Conservation (phyloP, 2,113 vertebrate species). For the Pteruthius melanotis region DNA sequence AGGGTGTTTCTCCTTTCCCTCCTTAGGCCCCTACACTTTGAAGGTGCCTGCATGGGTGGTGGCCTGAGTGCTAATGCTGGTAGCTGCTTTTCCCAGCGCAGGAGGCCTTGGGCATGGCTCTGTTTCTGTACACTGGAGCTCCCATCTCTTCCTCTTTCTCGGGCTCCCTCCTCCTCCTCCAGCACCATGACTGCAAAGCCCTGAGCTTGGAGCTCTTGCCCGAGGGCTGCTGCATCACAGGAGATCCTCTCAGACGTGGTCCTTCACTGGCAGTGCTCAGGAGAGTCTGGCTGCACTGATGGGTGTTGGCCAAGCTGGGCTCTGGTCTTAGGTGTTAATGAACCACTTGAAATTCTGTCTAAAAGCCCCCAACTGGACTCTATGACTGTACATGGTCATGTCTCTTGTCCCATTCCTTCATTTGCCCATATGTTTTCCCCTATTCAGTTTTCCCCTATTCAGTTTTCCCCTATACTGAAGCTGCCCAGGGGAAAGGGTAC, state of each 20-base stretch:
- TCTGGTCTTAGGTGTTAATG: neutral
- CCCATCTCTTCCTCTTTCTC: neutral
- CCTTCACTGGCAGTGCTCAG: neutral
- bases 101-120: neutral
- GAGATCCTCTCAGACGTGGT: neutral
- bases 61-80: neutral
- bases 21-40: neutral
- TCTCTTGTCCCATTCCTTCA: neutral
- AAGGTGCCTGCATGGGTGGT: neutral
- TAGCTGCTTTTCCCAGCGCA: neutral
- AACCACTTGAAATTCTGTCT: neutral
- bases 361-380: neutral
- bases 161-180: neutral
- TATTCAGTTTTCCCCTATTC: neutral
- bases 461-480: neutral
- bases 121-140: neutral
- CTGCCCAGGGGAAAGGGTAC: neutral
- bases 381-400: neutral
- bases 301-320: neutral
- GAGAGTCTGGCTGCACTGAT: neutral
- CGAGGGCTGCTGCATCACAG: accelerated
- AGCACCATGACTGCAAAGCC: neutral
- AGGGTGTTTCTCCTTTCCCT: neutral
- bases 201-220: neutral
- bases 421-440: neutral